These are phyloP conservation scores for Mamestra brassicae DNA, from an alignment of 2,888 invertebrate genomes.

Conservation along the genomic window DNA sequence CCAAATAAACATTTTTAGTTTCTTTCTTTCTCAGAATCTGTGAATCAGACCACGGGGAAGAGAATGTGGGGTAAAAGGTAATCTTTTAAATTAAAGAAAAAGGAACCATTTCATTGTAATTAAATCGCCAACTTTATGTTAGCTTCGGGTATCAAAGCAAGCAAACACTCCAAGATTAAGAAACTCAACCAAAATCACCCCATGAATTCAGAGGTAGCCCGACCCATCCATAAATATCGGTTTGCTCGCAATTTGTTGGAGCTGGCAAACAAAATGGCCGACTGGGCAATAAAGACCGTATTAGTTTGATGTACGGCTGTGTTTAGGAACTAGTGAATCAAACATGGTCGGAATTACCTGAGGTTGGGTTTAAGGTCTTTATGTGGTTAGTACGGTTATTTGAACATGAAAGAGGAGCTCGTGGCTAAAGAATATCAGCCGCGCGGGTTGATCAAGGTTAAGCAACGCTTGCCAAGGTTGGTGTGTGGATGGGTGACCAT, in stretches of 20 bases:
- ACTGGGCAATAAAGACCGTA: conserved; percentile 58
- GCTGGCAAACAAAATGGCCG: conserved; percentile 56
- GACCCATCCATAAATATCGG: conserved; percentile 63
- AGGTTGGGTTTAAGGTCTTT: neutral
- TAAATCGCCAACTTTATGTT: neutral
- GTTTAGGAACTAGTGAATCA: conserved; percentile 25
- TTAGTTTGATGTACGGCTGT: conserved; percentile 50
- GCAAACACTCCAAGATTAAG: conserved; percentile 15
- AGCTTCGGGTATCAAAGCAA: neutral
- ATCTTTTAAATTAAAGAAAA: too few species aligned
- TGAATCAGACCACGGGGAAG: too few species aligned
- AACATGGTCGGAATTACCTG: conserved; percentile 14
- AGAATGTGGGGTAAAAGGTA: too few species aligned
- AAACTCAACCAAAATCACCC: conserved; percentile 10
- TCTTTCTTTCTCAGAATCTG: too few species aligned
- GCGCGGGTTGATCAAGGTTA: too few species aligned
- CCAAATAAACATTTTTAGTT: too few species aligned
- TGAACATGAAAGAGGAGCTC: neutral
- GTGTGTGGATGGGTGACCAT: too few species aligned
- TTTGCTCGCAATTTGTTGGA: conserved; percentile 63
- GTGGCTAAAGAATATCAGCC: too few species aligned
- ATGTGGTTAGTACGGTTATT: neutral
- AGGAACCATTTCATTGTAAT: too few species aligned
- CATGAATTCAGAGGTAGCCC: conserved; percentile 15
- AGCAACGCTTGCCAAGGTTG: too few species aligned